Base-by-base conservation (phyloP, 2,113 vertebrate genomes). In the Colinus virginianus region DNA sequence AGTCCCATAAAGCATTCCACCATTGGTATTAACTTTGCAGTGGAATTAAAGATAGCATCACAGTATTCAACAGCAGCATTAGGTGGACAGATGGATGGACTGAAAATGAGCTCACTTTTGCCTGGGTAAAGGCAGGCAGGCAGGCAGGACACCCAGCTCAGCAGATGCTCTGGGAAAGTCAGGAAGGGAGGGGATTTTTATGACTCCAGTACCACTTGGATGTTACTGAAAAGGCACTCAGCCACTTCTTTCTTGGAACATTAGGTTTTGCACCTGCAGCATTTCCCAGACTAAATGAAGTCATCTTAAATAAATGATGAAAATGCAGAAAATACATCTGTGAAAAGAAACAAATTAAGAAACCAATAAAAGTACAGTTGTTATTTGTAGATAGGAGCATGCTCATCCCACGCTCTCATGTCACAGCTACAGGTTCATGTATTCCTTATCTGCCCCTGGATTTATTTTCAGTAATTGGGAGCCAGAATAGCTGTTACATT, bases 61-160 rank as follows among this genome's bases (percentile, higher is more conserved):
- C 22, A 7, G 40, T 22, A 42, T 51, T 23, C 30, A 17, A 6
- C 4, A 83, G 30, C 49, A 55, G 25, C 26, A 22, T 43, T 32
- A 40, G 22, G 16, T 8, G 23, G 40, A 32, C 9, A 26, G 48
- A 58, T 21, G 11, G 64, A 23, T 25, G 22, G 48, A 8, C 45
- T 23, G 67, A 21, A 17, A 38, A 61, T 0, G 15, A 43, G n/a
- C 71, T 61, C 0, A 0, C 17, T 7, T 45, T 86, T 66, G 32
- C 40, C 42, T 61, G 34, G 34, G 6, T 19, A 45, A 30, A 67
- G 42, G 30, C 13, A 55, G 43, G 42, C 13, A 55, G 42, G 34
- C 13, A 22, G 22, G 40, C 40, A 34, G 43, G n/a, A 59, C 9
- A 56, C 30, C 1, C 10, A 72, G 67, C 43, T 56, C 67, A 53